These are phyloP conservation scores for Drosophila triauraria DNA, from an alignment of 1,140 invertebrate species.

Conservation along the genomic window DNA sequence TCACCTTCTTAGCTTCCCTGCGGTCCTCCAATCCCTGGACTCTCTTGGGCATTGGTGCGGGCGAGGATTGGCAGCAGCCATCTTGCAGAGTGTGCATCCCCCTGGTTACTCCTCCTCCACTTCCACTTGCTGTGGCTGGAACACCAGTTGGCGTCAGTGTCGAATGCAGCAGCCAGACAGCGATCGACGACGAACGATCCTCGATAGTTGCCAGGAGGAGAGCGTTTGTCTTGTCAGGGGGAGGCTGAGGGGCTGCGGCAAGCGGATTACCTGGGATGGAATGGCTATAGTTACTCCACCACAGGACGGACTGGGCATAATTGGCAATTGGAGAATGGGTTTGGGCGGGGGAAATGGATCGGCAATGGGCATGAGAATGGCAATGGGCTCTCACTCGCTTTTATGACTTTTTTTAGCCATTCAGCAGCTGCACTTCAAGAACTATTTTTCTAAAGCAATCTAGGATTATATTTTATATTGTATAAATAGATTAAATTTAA, in stretches of 20 bases:
- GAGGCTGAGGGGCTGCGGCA: slow-evolving; percentile 3
- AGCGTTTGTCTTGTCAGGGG: slow-evolving; percentile 67
- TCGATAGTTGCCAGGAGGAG: slow-evolving; percentile 58
- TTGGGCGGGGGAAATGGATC: slow-evolving; percentile 49
- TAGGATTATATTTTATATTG: neutral
- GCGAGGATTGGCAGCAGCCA: slow-evolving; percentile 70
- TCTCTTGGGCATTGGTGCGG: slow-evolving; percentile 36
- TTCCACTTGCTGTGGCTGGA: slow-evolving; percentile 9
- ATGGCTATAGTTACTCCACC: slow-evolving; percentile 22
- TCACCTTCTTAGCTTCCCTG: neutral
- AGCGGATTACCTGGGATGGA: slow-evolving; percentile 24
- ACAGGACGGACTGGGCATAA: slow-evolving; percentile 54
- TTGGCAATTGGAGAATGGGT: slow-evolving; percentile 72
- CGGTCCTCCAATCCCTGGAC: slow-evolving; percentile 5
- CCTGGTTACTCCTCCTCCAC: neutral
- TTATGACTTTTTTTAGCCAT: slow-evolving; percentile 64
- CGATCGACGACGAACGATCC: slow-evolving; percentile 66
- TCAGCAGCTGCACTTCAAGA: slow-evolving; percentile 24
- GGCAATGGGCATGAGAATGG: slow-evolving; percentile 45
- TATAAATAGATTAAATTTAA: neutral
- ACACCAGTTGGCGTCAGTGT: slow-evolving; percentile 62
- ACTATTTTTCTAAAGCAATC: neutral
- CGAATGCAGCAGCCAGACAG: slow-evolving; percentile 62
- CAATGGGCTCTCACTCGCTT: slow-evolving; percentile 68
- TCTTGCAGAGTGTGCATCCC: slow-evolving; percentile 52